Evolutionary conservation across 2,113 vertebrate genomes (phyloP), one percentile per base, ranked within the genome.

Genomic region (Vulpes ferrilata): DNA sequence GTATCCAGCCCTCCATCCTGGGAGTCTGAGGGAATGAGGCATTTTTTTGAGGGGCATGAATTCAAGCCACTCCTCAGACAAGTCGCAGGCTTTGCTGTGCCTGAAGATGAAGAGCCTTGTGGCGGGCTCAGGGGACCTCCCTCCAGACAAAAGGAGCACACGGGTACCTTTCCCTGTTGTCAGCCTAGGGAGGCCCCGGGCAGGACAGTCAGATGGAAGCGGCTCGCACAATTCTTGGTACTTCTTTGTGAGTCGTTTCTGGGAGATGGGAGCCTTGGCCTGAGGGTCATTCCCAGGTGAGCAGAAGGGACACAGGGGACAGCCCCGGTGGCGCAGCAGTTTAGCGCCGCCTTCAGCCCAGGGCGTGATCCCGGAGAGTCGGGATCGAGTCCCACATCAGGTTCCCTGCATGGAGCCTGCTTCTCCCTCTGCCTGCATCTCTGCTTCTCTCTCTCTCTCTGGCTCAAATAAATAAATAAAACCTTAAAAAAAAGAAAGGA

Each of bases 91-190:
- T 59, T 35, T 12, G 53, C 27, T 5, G 32, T 27, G 25, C 3
- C 2, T 3, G 38, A 55, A 55, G 60, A 19, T 53, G 30, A 48
- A 12, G 60, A 20, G 11, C 60, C 22, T 38, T 65, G 53, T 9
- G 1, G 53, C 62, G 30, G 30, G 17, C 48, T 48, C 2, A 80
- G 3, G 30, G 43, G 38, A 62, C 7, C 4, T 86, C 67, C 15
- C 59, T 12, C 10, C 11, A 48, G 38, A 32, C 12, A 65, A 25
- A 67, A 35, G 0, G 32, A 59, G 27, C 19, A 17, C 64, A 30
- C 27, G 3, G 13, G 73, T 62, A 30, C 8, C 10, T 9, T 5
- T 5, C 1, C 15, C 25, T 4, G 2, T 1, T 0, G 11, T 62
- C 43, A 11, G 85, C 53, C 27, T 13, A 25, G 60, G 38, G n/a